Evolutionary conservation across 2,797 vertebrate genomes (phyloP).

Genomic region (Cryptoprocta ferox): DNA sequence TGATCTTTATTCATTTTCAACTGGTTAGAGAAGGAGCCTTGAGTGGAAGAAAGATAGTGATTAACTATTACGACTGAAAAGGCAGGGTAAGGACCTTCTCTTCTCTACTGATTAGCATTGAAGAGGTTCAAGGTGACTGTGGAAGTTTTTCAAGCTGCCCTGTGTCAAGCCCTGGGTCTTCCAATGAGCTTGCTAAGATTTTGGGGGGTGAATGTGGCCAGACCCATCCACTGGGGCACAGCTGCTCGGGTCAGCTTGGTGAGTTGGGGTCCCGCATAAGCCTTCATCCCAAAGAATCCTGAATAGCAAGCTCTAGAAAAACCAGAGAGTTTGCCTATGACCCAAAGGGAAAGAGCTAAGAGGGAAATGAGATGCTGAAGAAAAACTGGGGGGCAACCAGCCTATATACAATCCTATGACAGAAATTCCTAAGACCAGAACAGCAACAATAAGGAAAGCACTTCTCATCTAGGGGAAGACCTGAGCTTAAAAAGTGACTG

Average conservation of each 20-base stretch:
- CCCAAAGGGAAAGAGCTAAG: neutral
- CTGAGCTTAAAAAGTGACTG: neutral
- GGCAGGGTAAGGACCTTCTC: too few relatives aligned
- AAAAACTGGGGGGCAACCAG: neutral
- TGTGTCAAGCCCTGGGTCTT: neutral
- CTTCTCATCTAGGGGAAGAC: neutral
- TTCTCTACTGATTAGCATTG: neutral
- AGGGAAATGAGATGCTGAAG: neutral
- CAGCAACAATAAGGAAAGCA: neutral
- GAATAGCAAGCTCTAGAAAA: neutral
- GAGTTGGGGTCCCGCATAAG: fast-evolving
- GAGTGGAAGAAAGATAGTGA: neutral
- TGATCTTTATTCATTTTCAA: neutral
- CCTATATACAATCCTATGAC: fast-evolving
- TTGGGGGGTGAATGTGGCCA: fast-evolving
- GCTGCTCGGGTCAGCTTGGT: neutral
- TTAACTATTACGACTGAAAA: too few relatives aligned
- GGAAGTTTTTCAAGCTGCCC: too few relatives aligned
- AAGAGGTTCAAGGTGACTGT: neutral
- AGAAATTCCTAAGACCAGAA: neutral
- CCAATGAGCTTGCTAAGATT: neutral
- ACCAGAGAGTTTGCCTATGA: neutral
- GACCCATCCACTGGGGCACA: neutral
- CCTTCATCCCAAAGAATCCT: neutral
- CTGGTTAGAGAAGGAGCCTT: neutral